Evolutionary conservation across 2,797 vertebrate genomes (phyloP).

Genomic region (Parotocinclus haroldoi): DNA sequence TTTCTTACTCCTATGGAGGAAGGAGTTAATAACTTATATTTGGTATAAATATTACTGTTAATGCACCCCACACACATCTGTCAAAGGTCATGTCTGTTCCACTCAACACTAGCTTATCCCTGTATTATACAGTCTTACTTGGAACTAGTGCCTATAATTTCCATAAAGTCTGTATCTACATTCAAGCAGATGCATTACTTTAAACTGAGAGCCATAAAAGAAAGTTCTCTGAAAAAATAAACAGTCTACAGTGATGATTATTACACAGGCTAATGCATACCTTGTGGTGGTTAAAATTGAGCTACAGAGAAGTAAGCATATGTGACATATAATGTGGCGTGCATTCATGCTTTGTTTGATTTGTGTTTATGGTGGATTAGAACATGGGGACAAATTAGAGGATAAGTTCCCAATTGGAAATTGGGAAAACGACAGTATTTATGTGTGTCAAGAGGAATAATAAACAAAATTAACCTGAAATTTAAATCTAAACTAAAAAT

Average conservation of each 20-base stretch:
- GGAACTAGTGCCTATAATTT: constrained; percentile 6
- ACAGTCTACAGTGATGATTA: neutral
- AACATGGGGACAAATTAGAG: neutral
- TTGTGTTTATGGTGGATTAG: neutral
- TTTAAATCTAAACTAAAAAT: neutral
- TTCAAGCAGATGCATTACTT: too few species aligned
- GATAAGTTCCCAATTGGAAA: neutral
- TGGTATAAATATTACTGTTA: neutral
- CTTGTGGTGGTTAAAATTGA: neutral
- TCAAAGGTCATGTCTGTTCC: neutral
- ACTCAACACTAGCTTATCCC: neutral
- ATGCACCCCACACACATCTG: constrained; percentile 10
- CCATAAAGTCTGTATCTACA: neutral
- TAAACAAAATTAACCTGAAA: neutral
- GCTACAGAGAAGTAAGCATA: neutral
- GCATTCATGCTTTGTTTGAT: neutral
- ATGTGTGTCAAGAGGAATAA: neutral
- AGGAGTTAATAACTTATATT: neutral
- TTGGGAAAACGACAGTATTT: neutral
- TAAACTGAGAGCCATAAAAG: neutral
- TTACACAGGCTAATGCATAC: neutral
- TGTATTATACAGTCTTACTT: neutral
- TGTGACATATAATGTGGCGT: neutral
- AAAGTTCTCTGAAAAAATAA: constrained; percentile 6
- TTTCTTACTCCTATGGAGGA: constrained; percentile 12